Conservation (phyloP, 1,140 invertebrate genomes). For the Scaptomyza pallida region DNA sequence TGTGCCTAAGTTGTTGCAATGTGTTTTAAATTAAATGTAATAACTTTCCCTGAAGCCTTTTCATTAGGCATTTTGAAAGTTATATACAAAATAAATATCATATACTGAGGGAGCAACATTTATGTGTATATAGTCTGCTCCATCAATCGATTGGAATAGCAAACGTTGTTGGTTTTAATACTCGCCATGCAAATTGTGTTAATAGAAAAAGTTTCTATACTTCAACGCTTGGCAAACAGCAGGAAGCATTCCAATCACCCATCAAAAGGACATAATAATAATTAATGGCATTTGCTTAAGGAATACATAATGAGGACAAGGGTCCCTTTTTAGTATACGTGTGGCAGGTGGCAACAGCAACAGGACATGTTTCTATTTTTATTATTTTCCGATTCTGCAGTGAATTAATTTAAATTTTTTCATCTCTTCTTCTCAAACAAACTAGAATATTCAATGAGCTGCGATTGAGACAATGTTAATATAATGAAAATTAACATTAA, state of each 20-base stretch:
- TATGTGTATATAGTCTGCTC: background rate
- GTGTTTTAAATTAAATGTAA: conserved; percentile 82
- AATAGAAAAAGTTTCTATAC: conserved; percentile 27
- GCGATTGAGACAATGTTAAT: conserved; percentile 52
- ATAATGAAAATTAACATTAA: conserved; percentile 83
- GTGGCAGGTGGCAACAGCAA: background rate
- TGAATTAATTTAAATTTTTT: conserved; percentile 62
- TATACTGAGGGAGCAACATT: conserved; percentile 10
- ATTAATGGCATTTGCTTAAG: conserved; percentile 79
- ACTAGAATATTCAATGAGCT: conserved; percentile 64
- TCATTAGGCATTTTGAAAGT: no score
- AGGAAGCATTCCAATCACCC: conserved; percentile 54
- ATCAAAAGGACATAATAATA: conserved; percentile 82
- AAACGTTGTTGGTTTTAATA: no score
- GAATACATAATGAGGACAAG: conserved; percentile 74
- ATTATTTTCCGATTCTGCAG: conserved; percentile 78
- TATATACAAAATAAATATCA: conserved; percentile 66
- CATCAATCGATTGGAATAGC: background rate
- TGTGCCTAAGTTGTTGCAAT: conserved; percentile 68
- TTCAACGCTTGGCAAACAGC: conserved; percentile 37
- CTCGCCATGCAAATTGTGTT: conserved; percentile 50
- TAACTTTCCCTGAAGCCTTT: conserved; percentile 83
- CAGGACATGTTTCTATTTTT: conserved; percentile 53
- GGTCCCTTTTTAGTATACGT: background rate
- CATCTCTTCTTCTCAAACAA: conserved; percentile 60